Base-by-base conservation (phyloP, 2,113 vertebrate genomes). In the Saccopteryx leptura region DNA sequence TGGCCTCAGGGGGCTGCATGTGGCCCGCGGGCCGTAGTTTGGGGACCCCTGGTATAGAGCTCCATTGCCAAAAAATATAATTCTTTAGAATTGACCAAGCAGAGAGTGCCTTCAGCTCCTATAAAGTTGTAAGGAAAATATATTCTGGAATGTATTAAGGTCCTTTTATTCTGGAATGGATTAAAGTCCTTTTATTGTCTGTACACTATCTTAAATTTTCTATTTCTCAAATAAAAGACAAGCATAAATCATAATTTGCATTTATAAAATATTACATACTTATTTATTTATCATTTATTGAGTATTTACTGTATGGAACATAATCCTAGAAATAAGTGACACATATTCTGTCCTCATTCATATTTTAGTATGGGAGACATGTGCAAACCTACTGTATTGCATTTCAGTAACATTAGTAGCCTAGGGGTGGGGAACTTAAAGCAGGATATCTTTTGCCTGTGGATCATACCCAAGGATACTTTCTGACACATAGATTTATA, bases 231-330 rank as follows among this genome's bases (percentile, higher is more conserved):
- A 26, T 60, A 3, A 72, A 96, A 88, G 68, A 56, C 4, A 19
- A 89, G 17, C 10, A 90, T 88, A 74, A 78, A 28, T 80, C 9
- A 63, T 63, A 52, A 48, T 75, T 90, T 79, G 39, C 56, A 54
- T 26, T 86, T 63, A 63, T 0, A 72, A 86, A 89, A 65, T n/a
- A 31, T 50, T 52, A 24, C 19, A 76, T 26, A 0, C 14, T 48
- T 52, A 82, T 74, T 87, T 93, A 15, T 72, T 92, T 91, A 78
- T 19, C n/a, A 58, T 58, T 56, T 85, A 66, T 88, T 48, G 74
- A 72, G 9, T 72, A 24, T 23, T 92, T 89, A 71, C 61, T n/a
- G 4, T 74, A 23, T 33, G 52, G 78, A 93, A 56, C 2, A 6
- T 50, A 86, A 86, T 50, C 21, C 46, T 65, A 69, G 68, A 81